A percentile compares a stretch with the other conserved stretches of the same genome.
These are phyloP conservation scores for Xestoiulus laeticollis DNA, from an alignment of 2,888 invertebrate genomes.

Conservation along the genomic window DNA sequence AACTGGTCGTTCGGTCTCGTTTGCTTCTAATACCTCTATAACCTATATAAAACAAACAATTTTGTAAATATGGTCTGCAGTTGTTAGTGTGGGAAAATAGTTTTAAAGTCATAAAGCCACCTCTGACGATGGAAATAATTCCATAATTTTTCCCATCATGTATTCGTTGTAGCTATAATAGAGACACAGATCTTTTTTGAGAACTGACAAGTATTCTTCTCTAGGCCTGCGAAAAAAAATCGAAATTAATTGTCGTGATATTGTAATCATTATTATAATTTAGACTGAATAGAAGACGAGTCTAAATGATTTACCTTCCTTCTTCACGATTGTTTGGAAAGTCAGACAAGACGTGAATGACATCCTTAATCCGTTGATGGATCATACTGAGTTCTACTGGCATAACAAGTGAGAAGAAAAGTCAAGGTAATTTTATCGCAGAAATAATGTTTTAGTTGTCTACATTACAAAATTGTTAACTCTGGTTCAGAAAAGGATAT, in stretches of 20 bases:
- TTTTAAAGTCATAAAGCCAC: constrained; percentile 54
- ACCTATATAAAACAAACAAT: constrained; percentile 65
- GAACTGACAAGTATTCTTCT: constrained; percentile 80
- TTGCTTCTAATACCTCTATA: constrained; percentile 94
- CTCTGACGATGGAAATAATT: constrained; percentile 85
- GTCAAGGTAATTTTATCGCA: constrained; percentile 43
- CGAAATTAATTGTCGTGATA: background rate
- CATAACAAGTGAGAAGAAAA: constrained; percentile 58
- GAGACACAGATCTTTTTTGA: constrained; percentile 84
- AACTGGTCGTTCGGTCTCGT: constrained; percentile 92
- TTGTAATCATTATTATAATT: too few species aligned
- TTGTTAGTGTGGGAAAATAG: background rate
- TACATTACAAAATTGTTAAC: constrained; percentile 55
- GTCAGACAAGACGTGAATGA: constrained; percentile 78
- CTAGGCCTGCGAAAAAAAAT: constrained; percentile 70
- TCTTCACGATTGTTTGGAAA: constrained; percentile 69
- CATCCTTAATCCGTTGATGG: constrained; percentile 88
- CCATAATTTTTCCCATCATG: constrained; percentile 90
- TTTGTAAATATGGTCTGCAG: background rate
- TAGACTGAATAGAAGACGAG: background rate
- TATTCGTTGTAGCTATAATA: constrained; percentile 98
- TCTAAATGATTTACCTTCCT: constrained; percentile 61
- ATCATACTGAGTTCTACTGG: constrained; percentile 76
- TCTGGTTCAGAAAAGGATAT: constrained; percentile 66
- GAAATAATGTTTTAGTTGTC: background rate